phyloP scores from a whole-genome alignment of 2,797 vertebrate genomes.

The Malurus splendens region DNA sequence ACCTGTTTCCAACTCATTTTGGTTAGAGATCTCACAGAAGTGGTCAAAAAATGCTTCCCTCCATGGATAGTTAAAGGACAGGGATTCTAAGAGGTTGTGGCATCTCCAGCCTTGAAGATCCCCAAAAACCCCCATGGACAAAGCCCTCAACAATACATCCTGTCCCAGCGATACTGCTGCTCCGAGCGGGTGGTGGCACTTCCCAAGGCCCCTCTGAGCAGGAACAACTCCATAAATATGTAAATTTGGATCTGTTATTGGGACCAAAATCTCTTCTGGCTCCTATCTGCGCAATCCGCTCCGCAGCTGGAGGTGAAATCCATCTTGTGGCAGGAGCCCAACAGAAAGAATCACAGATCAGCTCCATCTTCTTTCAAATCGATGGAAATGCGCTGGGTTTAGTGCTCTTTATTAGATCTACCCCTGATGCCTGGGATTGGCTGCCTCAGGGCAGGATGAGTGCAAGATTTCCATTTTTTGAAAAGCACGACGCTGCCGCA shows the following conservation, averaged over 20 bases:
- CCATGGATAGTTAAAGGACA: not conserved
- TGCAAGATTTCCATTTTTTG: not conserved
- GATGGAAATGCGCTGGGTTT: conserved; percentile 3
- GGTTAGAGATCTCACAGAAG: not conserved
- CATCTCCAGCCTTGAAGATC: not conserved
- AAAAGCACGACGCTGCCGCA: not conserved
- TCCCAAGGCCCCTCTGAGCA: not conserved
- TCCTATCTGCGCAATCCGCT: not conserved
- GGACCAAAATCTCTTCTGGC: conserved; percentile 2
- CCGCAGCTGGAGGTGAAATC: conserved; percentile 24
- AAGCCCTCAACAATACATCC: not conserved
- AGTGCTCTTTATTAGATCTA: conserved; percentile 30
- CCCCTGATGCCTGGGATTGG: not conserved
- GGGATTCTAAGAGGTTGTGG: fast-evolving
- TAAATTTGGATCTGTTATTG: not conserved
- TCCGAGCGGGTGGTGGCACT: not conserved
- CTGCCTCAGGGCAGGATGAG: conserved; percentile 4
- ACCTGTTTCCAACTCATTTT: not conserved
- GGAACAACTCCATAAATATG: not conserved
- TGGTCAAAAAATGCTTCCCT: not conserved
- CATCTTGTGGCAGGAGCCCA: conserved; percentile 23
- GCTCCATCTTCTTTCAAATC: conserved; percentile 26
- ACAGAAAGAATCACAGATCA: conserved; percentile 35
- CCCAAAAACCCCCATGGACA: not conserved
- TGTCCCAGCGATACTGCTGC: not conserved